Evolutionary conservation across 2,113 vertebrate species (phyloP), one percentile per base, ranked within the genome.

Genomic region (Emydura subglobosa): DNA sequence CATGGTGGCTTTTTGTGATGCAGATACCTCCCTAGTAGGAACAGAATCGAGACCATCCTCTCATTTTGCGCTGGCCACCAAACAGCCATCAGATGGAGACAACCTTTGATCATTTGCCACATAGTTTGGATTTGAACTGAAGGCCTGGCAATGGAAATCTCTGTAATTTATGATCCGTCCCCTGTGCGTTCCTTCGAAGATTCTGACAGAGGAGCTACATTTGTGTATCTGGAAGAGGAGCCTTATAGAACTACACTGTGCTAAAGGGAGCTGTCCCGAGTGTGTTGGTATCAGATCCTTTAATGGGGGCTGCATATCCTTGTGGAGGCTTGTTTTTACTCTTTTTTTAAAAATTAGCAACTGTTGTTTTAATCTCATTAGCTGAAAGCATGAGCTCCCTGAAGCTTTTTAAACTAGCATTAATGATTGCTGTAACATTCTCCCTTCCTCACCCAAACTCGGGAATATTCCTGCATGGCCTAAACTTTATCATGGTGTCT

Each of bases 401-500:
- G 13, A 94, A 90, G 81, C 47, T 25, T 31, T n/a, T 68, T 86
- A 24, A 31, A 55, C 49, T 91, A 92, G 82, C 61, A 42, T 10
- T 82, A 76, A 82, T 86, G 24, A 50, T 80, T 81, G 10, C 21
- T 82, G 76, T 55, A 74, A 21, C 11, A 76, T 88, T 94, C 90
- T 8, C 51, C 21, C 83, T 90, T 83, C 55, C 29, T 84, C 83
- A 44, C 10, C 85, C 9, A 39, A 12, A 39, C 54, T 50, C n/a
- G 17, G 51, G 55, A 88, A 34, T 84, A 55, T 74, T 88, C 91
- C 79, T 87, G 79, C 51, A 12, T 0, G 3, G 83, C 27, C 31
- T 84, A 65, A 1, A 0, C 24, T 27, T 12, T 91, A 25, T 92
- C 1, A 1, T 50, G 50, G 87, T 76, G 29, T 94, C 61, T 42